These are phyloP conservation scores for Orycteropus afer DNA, from an alignment of 2,113 vertebrate genomes.

Conservation along the genomic window DNA sequence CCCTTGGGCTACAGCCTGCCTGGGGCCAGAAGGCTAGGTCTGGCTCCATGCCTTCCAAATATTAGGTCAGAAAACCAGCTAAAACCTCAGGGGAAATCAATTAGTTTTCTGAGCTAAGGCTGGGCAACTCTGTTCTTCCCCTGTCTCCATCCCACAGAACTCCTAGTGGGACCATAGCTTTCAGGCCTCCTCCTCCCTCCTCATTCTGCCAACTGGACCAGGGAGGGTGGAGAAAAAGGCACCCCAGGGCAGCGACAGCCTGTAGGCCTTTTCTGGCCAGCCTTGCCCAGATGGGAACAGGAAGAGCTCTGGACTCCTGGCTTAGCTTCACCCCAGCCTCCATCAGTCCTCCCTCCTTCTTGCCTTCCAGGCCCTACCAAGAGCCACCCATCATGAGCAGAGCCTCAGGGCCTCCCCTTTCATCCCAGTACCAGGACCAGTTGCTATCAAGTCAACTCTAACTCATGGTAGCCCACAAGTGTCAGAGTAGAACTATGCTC, in stretches of 20 bases:
- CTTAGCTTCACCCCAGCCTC: background rate
- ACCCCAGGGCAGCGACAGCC: background rate
- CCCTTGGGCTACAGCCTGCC: background rate
- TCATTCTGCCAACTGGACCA: accelerated
- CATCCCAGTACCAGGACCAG: too few relatives aligned
- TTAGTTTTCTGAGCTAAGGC: background rate
- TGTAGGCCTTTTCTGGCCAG: background rate
- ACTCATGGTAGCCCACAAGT: background rate
- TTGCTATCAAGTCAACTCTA: background rate
- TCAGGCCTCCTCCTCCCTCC: background rate
- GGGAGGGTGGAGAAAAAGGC: background rate
- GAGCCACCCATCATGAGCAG: background rate
- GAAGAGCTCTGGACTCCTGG: too few relatives aligned
- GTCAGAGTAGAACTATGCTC: background rate
- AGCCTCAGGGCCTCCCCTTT: background rate
- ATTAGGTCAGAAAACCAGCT: too few relatives aligned
- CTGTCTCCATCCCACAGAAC: background rate
- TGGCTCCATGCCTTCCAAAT: background rate
- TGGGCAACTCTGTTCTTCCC: background rate
- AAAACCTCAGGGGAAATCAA: background rate
- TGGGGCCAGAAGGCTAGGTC: background rate
- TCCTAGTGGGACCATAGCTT: background rate
- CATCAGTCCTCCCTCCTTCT: background rate
- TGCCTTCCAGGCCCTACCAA: background rate
- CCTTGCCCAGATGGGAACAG: background rate